Conservation (phyloP, 1,140 invertebrate genomes). For the Eufriesea mexicana region DNA sequence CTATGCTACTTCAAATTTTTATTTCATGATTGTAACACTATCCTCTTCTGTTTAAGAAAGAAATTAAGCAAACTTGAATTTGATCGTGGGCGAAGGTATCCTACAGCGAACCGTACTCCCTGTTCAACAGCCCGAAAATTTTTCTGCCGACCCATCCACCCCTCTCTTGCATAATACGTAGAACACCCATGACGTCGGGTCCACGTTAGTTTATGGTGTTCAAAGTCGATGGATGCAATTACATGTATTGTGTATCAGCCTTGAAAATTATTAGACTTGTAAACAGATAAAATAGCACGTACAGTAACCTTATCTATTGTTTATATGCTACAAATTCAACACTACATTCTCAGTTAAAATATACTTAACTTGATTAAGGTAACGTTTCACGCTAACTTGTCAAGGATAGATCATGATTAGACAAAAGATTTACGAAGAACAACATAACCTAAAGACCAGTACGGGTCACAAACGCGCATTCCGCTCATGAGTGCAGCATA, state of each 20-base stretch:
- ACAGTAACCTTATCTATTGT: neutral
- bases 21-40: neutral
- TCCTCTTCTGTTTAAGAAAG: neutral
- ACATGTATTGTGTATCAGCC: neutral
- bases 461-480: neutral
- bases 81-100: slow-evolving; percentile 18
- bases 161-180: slow-evolving; percentile 15
- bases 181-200: slow-evolving; percentile 19
- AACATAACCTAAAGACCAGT: neutral
- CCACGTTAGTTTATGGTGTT: neutral
- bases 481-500: neutral
- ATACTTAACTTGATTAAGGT: neutral
- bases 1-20: neutral
- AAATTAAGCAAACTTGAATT: neutral
- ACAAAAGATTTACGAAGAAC: neutral
- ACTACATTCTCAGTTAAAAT: neutral
- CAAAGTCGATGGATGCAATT: neutral
- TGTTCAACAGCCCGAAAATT: slow-evolving; percentile 6
- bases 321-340: no score
- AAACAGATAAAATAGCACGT: neutral
- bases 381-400: neutral
- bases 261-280: neutral
- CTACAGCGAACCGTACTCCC: neutral
- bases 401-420: neutral
- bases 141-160: neutral